These are phyloP conservation scores for Spilarctia lutea DNA, from an alignment of 2,888 invertebrate genomes.

Conservation along the genomic window DNA sequence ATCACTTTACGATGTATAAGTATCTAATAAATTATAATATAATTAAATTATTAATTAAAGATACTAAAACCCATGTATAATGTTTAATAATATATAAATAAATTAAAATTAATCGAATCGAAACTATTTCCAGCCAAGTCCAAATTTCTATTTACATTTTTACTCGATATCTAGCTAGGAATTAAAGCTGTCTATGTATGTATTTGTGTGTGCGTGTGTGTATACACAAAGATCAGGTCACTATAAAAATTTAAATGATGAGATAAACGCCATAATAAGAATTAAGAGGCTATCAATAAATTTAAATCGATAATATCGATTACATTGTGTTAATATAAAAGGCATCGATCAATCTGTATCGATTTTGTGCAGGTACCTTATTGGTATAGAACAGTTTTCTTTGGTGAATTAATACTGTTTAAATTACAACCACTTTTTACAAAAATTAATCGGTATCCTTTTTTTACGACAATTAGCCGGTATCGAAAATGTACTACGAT, in stretches of 20 bases:
- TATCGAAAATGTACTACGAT: neutral
- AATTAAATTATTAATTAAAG: neutral
- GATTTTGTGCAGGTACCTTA: conserved; percentile 1
- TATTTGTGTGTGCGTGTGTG: neutral
- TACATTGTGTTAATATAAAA: conserved; percentile 75
- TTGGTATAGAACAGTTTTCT: neutral
- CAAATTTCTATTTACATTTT: neutral
- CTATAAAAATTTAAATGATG: conserved; percentile 62
- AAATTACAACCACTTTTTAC: neutral
- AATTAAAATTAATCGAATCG: neutral
- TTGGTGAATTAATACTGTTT: neutral
- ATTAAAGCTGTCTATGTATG: neutral
- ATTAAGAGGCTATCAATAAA: conserved; percentile 63
- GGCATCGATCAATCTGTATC: conserved; percentile 71
- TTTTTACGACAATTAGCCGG: neutral
- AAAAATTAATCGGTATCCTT: neutral
- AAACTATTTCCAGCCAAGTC: neutral
- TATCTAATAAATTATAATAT: neutral
- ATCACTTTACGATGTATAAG: neutral
- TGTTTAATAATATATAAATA: neutral
- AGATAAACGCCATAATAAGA: conserved; percentile 58
- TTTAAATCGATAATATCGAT: conserved; percentile 62
- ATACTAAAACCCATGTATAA: neutral
- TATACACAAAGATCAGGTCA: conserved; percentile 32
- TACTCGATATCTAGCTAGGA: neutral